Percentiles rank a stretch among this genome's conserved stretches.
Evolutionary conservation across 2,113 vertebrate species (phyloP).

Genomic region (Emydura subglobosa): DNA sequence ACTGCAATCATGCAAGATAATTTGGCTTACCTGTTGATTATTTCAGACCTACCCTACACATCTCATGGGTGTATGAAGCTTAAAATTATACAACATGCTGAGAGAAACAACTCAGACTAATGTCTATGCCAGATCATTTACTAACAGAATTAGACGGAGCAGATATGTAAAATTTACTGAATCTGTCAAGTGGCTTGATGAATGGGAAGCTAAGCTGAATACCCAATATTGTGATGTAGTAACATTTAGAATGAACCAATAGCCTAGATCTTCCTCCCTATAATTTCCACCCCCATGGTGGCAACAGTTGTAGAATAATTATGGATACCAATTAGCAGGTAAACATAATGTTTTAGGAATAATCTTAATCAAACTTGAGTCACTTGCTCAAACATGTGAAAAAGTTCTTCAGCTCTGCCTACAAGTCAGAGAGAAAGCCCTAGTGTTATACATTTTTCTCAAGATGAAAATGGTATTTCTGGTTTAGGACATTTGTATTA

Average conservation of each 20-base stretch:
- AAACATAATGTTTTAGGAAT: neutral
- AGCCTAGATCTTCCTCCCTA: neutral
- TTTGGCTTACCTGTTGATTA: neutral
- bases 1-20: neutral
- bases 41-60: neutral
- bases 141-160: neutral
- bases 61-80: neutral
- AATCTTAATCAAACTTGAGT: neutral
- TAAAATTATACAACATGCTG: slow-evolving; percentile 1
- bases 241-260: neutral
- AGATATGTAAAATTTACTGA: neutral
- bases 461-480: neutral
- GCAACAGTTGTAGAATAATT: neutral
- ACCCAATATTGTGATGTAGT: neutral
- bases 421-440: neutral
- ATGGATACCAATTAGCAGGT: neutral
- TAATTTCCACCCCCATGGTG: neutral
- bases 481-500: accelerated
- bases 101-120: neutral
- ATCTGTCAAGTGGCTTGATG: neutral
- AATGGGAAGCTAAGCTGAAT: neutral
- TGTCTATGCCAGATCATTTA: neutral
- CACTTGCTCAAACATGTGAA: neutral
- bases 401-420: neutral
- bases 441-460: neutral